Evolutionary conservation across 2,888 invertebrate species (phyloP).

Genomic region (Mythimna impura): DNA sequence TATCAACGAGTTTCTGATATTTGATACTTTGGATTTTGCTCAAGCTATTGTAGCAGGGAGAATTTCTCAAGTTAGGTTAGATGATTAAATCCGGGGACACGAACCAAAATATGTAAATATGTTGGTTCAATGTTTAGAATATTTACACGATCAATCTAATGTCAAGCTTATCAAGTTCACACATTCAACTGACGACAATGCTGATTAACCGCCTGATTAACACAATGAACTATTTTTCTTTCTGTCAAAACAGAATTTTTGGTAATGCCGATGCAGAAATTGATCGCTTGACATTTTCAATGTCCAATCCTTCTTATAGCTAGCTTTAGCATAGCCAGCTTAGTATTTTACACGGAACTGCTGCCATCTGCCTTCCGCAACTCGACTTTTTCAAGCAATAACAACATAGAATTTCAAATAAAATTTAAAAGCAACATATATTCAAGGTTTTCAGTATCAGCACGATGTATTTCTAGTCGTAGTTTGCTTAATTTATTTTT

Average conservation of each 20-base stretch:
- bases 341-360: constrained; percentile 2
- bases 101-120: not conserved
- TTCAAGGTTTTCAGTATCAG: constrained; percentile 23
- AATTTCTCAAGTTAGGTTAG: not conserved
- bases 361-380: not conserved
- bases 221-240: not conserved
- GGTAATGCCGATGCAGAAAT: not conserved
- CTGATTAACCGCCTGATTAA: not conserved
- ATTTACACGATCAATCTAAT: not conserved
- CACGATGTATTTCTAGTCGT: constrained; percentile 26
- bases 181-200: not conserved
- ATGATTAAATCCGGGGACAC: not conserved
- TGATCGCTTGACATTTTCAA: not conserved
- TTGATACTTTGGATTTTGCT: constrained; percentile 52
- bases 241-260: not conserved
- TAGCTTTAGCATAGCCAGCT: not conserved
- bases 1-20: constrained; percentile 57
- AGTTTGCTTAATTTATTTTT: constrained; percentile 39
- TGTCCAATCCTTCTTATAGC: not conserved
- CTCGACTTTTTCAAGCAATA: constrained; percentile 3
- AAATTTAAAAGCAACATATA: constrained; percentile 30
- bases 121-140: not conserved
- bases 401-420: constrained; percentile 13
- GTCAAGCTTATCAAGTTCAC: not conserved
- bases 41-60: constrained; percentile 21